Evolutionary conservation across 2,797 vertebrate genomes (phyloP), one percentile per base, ranked within the genome.

Genomic region (Gymnoscopelus microlampas): DNA sequence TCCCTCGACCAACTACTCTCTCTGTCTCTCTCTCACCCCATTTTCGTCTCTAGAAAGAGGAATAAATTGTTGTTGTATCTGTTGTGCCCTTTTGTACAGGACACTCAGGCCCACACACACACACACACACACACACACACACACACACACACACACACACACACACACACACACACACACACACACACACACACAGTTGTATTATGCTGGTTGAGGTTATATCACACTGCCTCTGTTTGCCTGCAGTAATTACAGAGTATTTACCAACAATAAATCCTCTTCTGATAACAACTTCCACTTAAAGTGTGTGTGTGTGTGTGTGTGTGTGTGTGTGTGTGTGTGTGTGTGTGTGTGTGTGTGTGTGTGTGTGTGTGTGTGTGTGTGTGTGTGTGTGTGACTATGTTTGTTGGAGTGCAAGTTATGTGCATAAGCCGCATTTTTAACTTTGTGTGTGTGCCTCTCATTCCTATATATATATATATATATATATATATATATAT

Each of bases 181-280:
- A 49, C 44, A 49, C 60, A 14, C 32, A 48, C 19, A 51, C 60
- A 50, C 24, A 23, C 6, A 44, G 39, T 44, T 44, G 39, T 44
- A 44, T 44, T 44, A 44, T 8, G 39, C 39, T 44, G 39, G 7
- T 10, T 9, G 9, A 44, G 39, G 39, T 88, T 91, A 85, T 88
- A 89, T 85, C 80, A 81, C 68, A 66, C 58, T 70, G 79, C 78
- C 80, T 63, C 74, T 74, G 84, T 88, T 85, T 82, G 71, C 80
- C 73, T 76, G 81, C 76, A 79, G 83, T 89, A 89, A 90, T 90
- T 90, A 89, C 77, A 29, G 73, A 78, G 68, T 85, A 85, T 88
- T 86, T 84, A 82, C 77, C 80, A 73, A 77, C 85, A 86, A 89
- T 87, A 87, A 89, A 89, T 89, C 72, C 86, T 69, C 73, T 69